phyloP scores from a whole-genome alignment of 2,888 invertebrate species.

The Trichogramma dendrolimi region DNA sequence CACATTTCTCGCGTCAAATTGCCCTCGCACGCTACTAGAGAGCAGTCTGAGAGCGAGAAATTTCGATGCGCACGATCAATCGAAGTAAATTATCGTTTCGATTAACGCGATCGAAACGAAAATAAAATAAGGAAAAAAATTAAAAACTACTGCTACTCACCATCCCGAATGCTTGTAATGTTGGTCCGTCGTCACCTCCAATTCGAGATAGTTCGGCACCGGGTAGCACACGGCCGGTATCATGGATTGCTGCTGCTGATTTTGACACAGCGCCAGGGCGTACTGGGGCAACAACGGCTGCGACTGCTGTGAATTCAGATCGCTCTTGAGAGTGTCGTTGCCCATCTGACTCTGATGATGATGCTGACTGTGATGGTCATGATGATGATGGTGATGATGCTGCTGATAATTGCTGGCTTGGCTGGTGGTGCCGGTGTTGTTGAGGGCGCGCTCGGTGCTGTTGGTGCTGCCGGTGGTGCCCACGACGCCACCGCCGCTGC shows the following conservation, averaged over 20 bases:
- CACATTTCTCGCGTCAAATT: too few relatives aligned
- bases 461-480: slow-evolving; percentile 4
- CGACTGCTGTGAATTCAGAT: too few relatives aligned
- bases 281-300: slow-evolving; percentile 36
- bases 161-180: slow-evolving; percentile 64
- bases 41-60: too few relatives aligned
- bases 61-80: too few relatives aligned
- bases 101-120: too few relatives aligned
- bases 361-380: slow-evolving; percentile 25
- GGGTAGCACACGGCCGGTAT: slow-evolving; percentile 61
- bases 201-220: slow-evolving; percentile 53
- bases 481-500: slow-evolving; percentile 25
- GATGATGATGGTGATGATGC: neutral
- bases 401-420: neutral
- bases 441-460: neutral
- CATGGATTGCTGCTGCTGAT: slow-evolving; percentile 47
- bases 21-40: too few relatives aligned
- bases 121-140: neutral
- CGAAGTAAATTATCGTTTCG: too few relatives aligned
- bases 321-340: too few relatives aligned
- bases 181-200: slow-evolving; percentile 53
- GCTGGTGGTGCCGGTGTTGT: neutral
- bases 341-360: too few relatives aligned
- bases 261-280: slow-evolving; percentile 54
- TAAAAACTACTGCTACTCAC: slow-evolving; percentile 56